Base-by-base conservation (phyloP, 2,113 vertebrate species). In the Clarias batrachus region DNA sequence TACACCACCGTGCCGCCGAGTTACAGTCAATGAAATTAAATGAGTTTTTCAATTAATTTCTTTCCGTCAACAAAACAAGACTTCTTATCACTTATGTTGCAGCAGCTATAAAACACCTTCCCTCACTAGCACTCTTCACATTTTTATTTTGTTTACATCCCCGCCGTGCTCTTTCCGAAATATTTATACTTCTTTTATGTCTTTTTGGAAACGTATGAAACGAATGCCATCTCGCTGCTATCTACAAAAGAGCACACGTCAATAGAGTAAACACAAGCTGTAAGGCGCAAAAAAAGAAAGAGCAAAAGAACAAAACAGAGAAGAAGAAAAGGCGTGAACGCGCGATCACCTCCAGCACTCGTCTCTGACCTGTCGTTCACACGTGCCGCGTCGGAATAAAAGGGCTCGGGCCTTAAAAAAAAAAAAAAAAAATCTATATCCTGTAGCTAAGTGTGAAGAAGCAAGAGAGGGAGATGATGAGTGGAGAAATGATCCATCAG, bases 181-280 rank as follows among this genome's bases (percentile, higher is more conserved):
- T 27, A 78, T 33, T 19, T 27, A 59, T 16, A 11, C 27, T 9
- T n/a, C 19, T 10, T 23, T 76, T 7, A 7, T 52, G 48, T 54
- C 23, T 54, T 77, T 27, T 25, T 77, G 25, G 74, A 56, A n/a
- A 77, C 2, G 5, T 27, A 74, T 23, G 21, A 52, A 73, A 52
- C 4, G 56, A 57, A 21, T 21, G 19, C 10, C 56, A 33, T 80
- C 27, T 21, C 59, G 54, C 56, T 80, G 27, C 27, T 59, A 33
- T 83, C n/a, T 74, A 63, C 63, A 66, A 89, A 52, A 87, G 62
- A 74, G 68, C 78, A 82, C 68, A 62, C 71, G 41, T 25, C 30
- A 30, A 57, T 30, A 56, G 14, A 9, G 14, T 27, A 73, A 77
- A 87, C 83, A 77, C 83, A 73, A 8, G 48, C 65, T 1, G n/a